These are phyloP conservation scores for Mus pahari DNA, from an alignment of 2,113 vertebrate species.

Conservation along the genomic window DNA sequence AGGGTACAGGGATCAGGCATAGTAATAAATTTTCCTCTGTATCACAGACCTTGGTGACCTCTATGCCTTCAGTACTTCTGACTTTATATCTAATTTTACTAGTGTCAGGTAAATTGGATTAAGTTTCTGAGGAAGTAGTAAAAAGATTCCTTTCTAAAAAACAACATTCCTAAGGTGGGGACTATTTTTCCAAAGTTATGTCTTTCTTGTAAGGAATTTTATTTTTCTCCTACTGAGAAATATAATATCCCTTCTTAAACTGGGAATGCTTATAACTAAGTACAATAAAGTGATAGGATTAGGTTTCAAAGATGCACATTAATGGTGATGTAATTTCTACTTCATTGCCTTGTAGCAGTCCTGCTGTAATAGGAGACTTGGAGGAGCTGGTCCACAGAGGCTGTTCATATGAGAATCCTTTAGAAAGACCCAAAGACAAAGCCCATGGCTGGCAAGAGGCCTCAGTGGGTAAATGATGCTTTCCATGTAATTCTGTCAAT, in stretches of 20 bases:
- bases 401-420: neutral
- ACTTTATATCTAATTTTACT: neutral
- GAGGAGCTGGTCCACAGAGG: neutral
- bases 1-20: neutral
- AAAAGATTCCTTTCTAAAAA: neutral
- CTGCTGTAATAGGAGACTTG: neutral
- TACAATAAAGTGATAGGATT: neutral
- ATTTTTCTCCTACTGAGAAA: neutral
- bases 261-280: neutral
- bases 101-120: neutral
- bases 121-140: neutral
- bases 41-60: neutral
- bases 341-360: neutral
- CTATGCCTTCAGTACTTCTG: neutral
- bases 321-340: neutral
- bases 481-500: neutral
- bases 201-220: neutral
- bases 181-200: neutral
- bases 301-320: neutral
- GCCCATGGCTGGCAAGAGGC: neutral
- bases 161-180: neutral
- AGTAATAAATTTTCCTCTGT: neutral
- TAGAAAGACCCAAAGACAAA: neutral
- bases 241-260: neutral
- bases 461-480: neutral